A percentile compares a stretch with the other conserved stretches of the same genome.
These are phyloP conservation scores for Aphyosemion australe DNA, from an alignment of 2,113 vertebrate genomes.

Conservation along the genomic window DNA sequence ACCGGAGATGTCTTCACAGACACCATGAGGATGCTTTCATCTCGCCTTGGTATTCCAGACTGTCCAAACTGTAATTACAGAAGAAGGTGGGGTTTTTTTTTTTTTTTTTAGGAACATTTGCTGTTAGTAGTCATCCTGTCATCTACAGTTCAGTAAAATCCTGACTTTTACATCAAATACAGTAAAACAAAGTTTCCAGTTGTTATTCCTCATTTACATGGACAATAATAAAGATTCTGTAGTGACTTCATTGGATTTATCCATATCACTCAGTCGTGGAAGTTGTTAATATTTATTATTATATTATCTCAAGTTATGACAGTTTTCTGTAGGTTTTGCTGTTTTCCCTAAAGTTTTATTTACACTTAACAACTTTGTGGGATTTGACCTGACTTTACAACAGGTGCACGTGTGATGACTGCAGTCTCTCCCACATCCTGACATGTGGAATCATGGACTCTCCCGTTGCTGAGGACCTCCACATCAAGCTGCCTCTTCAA, in stretches of 20 bases:
- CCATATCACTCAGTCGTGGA: too few species aligned
- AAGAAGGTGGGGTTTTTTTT: conserved; percentile 85
- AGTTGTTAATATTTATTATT: too few species aligned
- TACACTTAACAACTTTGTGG: too few species aligned
- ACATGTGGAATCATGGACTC: conserved; percentile 97
- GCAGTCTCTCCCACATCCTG: conserved; percentile 98
- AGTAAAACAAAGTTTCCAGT: too few species aligned
- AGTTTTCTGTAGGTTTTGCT: too few species aligned
- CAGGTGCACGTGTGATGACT: conserved; percentile 98
- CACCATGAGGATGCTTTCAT: conserved; percentile 94
- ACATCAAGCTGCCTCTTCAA: conserved; percentile 88
- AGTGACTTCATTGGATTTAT: too few species aligned
- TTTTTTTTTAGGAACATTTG: too few species aligned
- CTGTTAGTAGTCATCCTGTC: neutral
- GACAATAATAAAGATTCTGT: too few species aligned
- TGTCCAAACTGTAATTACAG: conserved; percentile 98
- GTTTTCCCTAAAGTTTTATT: too few species aligned
- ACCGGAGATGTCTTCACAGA: conserved; percentile 92
- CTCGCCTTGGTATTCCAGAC: conserved; percentile 92
- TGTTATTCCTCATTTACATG: too few species aligned
- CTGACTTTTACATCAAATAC: neutral
- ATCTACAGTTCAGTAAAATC: neutral
- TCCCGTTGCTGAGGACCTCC: conserved; percentile 89
- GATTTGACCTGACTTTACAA: neutral
- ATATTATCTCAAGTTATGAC: too few species aligned